These are phyloP conservation scores for Octodon degus DNA, from an alignment of 2,113 vertebrate species.

Conservation along the genomic window DNA sequence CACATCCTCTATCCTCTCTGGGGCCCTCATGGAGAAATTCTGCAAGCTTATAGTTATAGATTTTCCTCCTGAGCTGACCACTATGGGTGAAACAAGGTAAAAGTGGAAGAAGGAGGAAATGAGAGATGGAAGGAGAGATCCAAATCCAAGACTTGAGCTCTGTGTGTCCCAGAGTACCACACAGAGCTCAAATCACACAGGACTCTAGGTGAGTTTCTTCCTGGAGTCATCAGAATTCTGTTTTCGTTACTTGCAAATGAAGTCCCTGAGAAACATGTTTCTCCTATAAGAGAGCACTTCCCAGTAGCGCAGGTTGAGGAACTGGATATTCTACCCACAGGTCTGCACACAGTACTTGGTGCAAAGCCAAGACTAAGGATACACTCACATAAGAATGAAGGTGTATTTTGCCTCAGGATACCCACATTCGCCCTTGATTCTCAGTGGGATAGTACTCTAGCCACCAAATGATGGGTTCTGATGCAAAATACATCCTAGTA, in stretches of 20 bases:
- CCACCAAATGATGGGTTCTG: not conserved
- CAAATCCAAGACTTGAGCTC: not conserved
- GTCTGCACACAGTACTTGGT: not conserved
- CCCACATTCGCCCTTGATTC: not conserved
- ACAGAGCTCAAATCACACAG: not conserved
- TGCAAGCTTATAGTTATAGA: not conserved
- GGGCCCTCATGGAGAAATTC: not conserved
- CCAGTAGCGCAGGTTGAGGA: not conserved
- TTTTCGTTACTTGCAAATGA: conserved; percentile 18
- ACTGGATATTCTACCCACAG: not conserved
- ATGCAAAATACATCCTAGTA: not conserved
- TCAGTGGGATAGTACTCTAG: not conserved
- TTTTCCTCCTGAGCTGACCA: not conserved
- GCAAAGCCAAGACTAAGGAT: not conserved
- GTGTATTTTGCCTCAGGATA: not conserved
- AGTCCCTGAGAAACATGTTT: not conserved
- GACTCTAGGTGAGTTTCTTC: not conserved
- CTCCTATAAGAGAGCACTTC: not conserved
- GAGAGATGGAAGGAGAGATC: not conserved
- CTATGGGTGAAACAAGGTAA: not conserved
- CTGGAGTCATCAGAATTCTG: not conserved
- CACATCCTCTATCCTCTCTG: not conserved
- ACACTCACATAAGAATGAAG: not conserved
- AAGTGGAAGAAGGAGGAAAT: not conserved
- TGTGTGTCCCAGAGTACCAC: not conserved